Evolutionary conservation across 1,140 invertebrate species (phyloP).

Genomic region (Polyergus mexicanus): DNA sequence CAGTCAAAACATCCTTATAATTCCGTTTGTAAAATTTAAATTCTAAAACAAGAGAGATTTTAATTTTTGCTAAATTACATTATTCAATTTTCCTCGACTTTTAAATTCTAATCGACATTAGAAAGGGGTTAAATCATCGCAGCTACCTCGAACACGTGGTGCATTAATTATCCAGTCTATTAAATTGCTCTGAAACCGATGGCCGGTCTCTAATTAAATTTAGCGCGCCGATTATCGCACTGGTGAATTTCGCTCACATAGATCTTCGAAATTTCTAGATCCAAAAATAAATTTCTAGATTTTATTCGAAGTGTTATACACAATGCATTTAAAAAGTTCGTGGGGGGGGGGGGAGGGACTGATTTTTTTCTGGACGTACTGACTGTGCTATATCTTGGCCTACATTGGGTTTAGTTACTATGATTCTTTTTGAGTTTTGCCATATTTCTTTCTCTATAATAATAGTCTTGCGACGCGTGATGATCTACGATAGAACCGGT

Average conservation of each 20-base stretch:
- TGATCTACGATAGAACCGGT: conserved; percentile 35
- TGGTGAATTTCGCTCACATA: background rate
- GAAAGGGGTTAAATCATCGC: background rate
- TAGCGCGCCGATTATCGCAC: background rate
- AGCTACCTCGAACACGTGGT: background rate
- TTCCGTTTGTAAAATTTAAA: background rate
- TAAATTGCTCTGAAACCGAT: conserved; percentile 33
- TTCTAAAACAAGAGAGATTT: background rate
- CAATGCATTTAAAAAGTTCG: no score
- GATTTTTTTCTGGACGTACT: no score
- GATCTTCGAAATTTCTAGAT: background rate
- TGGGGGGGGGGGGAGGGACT: no score
- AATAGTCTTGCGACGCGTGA: background rate
- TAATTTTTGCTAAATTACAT: background rate
- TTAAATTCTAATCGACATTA: background rate
- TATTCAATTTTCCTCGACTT: background rate
- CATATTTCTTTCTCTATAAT: no score
- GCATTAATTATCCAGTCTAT: conserved; percentile 45
- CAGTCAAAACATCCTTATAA: background rate
- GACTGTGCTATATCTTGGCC: no score
- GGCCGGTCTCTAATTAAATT: conserved; percentile 49
- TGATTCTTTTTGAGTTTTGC: no score
- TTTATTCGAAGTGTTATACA: background rate
- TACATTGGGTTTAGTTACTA: no score
- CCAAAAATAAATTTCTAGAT: background rate